phyloP scores from a whole-genome alignment of 2,797 vertebrate species.

The Fistularia commersonii region DNA sequence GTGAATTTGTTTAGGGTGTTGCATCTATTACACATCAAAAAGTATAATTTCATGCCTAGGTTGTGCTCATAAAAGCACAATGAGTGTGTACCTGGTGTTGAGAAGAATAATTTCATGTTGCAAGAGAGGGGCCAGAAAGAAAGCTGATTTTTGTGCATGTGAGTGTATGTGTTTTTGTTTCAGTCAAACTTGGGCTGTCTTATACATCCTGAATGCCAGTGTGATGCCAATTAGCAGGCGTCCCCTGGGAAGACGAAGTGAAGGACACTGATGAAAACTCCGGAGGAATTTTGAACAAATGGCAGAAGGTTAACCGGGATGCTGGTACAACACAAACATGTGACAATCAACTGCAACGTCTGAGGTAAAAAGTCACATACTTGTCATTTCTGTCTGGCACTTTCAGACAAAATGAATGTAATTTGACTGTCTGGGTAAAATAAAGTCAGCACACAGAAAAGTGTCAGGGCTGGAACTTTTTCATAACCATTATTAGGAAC shows the following conservation, averaged over 20 bases:
- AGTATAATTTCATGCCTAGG: too few relatives aligned
- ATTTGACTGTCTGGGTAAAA: too few relatives aligned
- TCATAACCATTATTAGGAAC: neutral
- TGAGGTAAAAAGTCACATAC: conserved; percentile 10
- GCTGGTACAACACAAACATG: conserved; percentile 19
- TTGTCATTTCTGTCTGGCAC: neutral
- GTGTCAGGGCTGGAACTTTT: too few relatives aligned
- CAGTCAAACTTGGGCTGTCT: conserved; percentile 34
- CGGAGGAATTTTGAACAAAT: conserved; percentile 44
- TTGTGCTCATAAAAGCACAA: too few relatives aligned
- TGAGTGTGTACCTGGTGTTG: conserved; percentile 24
- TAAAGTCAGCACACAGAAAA: too few relatives aligned
- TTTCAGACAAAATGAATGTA: too few relatives aligned
- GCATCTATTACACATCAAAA: too few relatives aligned
- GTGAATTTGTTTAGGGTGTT: too few relatives aligned
- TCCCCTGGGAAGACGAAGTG: conserved; percentile 40
- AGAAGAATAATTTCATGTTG: conserved; percentile 31
- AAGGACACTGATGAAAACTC: conserved; percentile 51
- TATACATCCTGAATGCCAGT: conserved; percentile 55
- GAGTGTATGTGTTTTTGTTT: conserved; percentile 29
- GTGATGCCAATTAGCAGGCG: conserved; percentile 65
- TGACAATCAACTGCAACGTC: conserved; percentile 1
- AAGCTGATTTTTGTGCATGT: conserved; percentile 19
- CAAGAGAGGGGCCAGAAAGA: conserved; percentile 18
- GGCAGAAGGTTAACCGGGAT: conserved; percentile 39